These are phyloP conservation scores for Teleiodes luculella DNA, from an alignment of 2,888 invertebrate species.

Conservation along the genomic window DNA sequence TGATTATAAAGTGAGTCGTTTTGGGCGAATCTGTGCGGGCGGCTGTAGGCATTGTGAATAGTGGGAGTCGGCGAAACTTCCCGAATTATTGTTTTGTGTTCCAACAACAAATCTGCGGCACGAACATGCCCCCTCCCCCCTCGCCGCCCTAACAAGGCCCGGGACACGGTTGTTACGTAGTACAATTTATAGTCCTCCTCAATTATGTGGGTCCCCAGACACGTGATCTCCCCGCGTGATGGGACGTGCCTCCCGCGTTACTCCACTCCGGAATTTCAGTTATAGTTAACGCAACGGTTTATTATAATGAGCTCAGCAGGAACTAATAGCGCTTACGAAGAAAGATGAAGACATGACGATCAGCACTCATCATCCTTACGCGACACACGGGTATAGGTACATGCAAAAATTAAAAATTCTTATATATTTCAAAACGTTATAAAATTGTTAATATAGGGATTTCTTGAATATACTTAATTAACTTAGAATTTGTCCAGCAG, in stretches of 20 bases:
- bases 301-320: too few species aligned
- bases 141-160: slow-evolving; percentile 4
- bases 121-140: slow-evolving; percentile 10
- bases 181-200: background rate
- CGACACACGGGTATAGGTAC: too few species aligned
- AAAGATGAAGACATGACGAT: too few species aligned
- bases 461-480: too few species aligned
- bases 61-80: slow-evolving; percentile 8
- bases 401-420: too few species aligned
- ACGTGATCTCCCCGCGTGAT: background rate
- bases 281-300: too few species aligned
- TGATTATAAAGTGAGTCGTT: background rate
- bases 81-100: slow-evolving; percentile 10
- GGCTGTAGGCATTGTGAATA: slow-evolving; percentile 3
- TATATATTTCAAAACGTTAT: too few species aligned
- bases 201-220: slow-evolving; percentile 5
- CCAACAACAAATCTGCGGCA: slow-evolving; percentile 7
- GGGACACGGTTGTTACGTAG: slow-evolving; percentile 8
- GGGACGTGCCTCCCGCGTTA: background rate
- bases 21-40: background rate
- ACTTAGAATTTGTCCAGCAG: too few species aligned
- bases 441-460: too few species aligned
- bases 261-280: too few species aligned
- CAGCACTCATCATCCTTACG: too few species aligned
- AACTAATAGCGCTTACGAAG: too few species aligned